Percentiles rank a stretch among this genome's conserved stretches.
Evolutionary conservation across 92 coral and sea anemone species (phyloP).

Genomic region (Actinostola sp.): DNA sequence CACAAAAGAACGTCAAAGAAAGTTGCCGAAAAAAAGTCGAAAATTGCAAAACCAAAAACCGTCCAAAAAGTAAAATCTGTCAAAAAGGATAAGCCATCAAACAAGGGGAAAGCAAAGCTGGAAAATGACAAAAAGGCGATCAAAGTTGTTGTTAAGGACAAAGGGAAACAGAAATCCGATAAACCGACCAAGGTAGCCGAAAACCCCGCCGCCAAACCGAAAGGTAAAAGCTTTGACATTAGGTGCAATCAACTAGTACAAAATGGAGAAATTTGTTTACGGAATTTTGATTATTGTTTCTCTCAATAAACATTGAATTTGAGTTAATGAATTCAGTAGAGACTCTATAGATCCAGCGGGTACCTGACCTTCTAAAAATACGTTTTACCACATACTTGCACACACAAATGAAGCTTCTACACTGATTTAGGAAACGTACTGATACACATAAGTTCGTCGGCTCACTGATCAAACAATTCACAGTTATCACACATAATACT

Average conservation of each 20-base stretch:
- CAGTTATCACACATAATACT: no score
- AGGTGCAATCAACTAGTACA: neutral
- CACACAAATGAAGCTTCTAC: no score
- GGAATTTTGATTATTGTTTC: neutral
- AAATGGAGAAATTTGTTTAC: neutral
- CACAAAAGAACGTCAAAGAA: neutral
- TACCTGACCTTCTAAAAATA: no score
- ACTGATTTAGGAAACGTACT: no score
- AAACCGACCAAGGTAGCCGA: slow-evolving; percentile 7
- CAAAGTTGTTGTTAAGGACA: slow-evolving; percentile 28
- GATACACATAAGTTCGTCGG: no score
- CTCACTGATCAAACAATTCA: no score
- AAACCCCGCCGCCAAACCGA: slow-evolving; percentile 28
- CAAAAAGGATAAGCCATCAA: neutral
- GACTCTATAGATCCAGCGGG: no score
- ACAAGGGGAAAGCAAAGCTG: slow-evolving; percentile 23
- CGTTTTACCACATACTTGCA: no score
- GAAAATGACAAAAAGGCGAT: slow-evolving; percentile 13
- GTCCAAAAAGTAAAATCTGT: neutral
- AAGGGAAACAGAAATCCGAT: slow-evolving; percentile 15
- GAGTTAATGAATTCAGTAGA: no score
- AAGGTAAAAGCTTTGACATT: slow-evolving; percentile 1
- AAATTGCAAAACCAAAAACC: slow-evolving; percentile 19
- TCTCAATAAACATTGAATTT: neutral
- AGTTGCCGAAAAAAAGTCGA: slow-evolving; percentile 9